Base-by-base conservation (phyloP, 2,113 vertebrate species). In the Oxygymnocypris stewartii region DNA sequence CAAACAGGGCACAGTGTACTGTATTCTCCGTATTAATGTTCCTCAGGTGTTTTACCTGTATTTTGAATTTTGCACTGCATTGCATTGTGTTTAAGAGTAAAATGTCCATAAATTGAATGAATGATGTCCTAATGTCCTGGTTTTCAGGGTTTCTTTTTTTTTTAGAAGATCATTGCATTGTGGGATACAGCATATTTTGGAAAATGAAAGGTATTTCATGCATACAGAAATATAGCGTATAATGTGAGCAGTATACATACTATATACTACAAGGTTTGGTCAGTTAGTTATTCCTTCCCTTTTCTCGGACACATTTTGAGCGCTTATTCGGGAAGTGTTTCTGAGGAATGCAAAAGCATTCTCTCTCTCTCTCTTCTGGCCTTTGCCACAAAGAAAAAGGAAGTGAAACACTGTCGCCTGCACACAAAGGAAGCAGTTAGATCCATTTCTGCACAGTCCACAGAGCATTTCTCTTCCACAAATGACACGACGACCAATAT, bases 381-480 rank as follows among this genome's bases (percentile, higher is more conserved):
- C 23, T 51, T 79, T 4, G 28, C 23, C 74, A 23, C 84, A 73
- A 20, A 79, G 79, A 83, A 74, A 71, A 85, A 57, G 74, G 86
- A 89, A 89, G 84, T 69, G 84, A 89, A 89, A 89, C 63, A 57
- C 65, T 20, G 78, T 79, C 28, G 42, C 65, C 65, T 47, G 28
- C 16, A 69, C 13, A 63, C 54, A 80, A 42, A 82, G 88, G 85
- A 89, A 89, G 82, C 86, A 65, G 51, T 75, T 89, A 63, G 23
- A 78, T 57, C 16, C 31, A 25, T 86, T 67, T 82, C 2, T 71
- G 83, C 88, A 85, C 63, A 69, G 40, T 74, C 82, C 28, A 54
- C 65, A 16, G 28, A 51, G 81, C 65, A 51, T 74, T 84, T 84
- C 23, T 84, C 44, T 59, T 73, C 49, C 9, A 59, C 82, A 31